A percentile compares a stretch with the other conserved stretches of the same genome.
These are phyloP conservation scores for Propsilocerus akamusi DNA, from an alignment of 1,140 invertebrate species.

Conservation along the genomic window DNA sequence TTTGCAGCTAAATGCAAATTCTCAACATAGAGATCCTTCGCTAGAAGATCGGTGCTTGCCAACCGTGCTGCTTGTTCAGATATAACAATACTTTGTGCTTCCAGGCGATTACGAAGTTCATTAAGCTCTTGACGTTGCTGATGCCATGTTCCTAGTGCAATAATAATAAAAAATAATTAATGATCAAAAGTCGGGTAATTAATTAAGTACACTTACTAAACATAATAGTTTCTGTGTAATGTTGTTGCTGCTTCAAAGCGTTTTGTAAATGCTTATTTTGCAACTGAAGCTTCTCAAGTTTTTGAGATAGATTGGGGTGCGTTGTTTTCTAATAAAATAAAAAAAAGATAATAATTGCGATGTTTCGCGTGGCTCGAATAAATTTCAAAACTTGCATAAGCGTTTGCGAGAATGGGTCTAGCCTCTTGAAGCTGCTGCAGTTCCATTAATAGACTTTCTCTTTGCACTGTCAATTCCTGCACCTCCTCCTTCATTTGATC, in stretches of 20 bases:
- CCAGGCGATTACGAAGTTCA: slow-evolving; percentile 34
- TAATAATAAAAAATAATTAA: slow-evolving; percentile 3
- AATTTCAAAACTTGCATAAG: slow-evolving; percentile 17
- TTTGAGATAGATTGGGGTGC: slow-evolving; percentile 21
- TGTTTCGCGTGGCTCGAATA: too few species aligned
- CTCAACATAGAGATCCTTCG: slow-evolving; percentile 63
- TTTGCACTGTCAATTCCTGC: slow-evolving; percentile 25
- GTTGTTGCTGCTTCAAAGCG: slow-evolving; percentile 40
- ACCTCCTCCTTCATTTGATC: slow-evolving; percentile 26
- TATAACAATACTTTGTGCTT: slow-evolving; percentile 36
- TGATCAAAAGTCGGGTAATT: neutral
- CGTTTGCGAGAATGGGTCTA: slow-evolving; percentile 20
- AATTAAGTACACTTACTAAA: slow-evolving; percentile 32
- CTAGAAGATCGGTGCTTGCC: slow-evolving; percentile 47
- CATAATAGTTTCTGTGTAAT: slow-evolving; percentile 38
- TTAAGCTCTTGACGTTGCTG: slow-evolving; percentile 38
- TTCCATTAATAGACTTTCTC: slow-evolving; percentile 28
- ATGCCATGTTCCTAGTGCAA: slow-evolving; percentile 34
- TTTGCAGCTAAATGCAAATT: slow-evolving; percentile 49
- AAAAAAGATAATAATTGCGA: neutral
- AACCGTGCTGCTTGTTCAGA: slow-evolving; percentile 44
- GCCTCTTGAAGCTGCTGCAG: slow-evolving; percentile 29
- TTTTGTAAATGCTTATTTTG: slow-evolving; percentile 38
- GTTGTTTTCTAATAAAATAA: slow-evolving; percentile 14
- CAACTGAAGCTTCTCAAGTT: slow-evolving; percentile 29